Conservation (phyloP, 2,888 invertebrate species). For the Anagyrus pseudococci region DNA sequence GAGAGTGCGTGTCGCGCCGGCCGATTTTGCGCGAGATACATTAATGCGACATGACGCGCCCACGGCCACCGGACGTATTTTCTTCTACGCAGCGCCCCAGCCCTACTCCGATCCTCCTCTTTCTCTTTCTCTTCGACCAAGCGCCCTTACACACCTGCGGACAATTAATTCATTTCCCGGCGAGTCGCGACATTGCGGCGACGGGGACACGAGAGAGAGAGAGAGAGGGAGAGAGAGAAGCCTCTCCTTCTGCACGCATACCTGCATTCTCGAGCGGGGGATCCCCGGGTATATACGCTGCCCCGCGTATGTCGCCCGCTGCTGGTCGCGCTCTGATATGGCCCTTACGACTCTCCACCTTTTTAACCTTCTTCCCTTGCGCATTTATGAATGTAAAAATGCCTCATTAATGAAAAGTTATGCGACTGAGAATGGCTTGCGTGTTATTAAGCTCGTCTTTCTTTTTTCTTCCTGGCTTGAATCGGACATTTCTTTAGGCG, state of each 20-base stretch:
- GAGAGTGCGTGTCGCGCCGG: constrained; percentile 54
- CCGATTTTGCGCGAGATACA: constrained; percentile 57
- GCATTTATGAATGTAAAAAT: background rate
- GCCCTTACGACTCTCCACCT: background rate
- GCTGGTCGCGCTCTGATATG: too few relatives aligned
- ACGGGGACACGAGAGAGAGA: background rate
- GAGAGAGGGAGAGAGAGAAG: background rate
- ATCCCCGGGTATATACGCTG: background rate
- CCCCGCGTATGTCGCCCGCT: too few relatives aligned
- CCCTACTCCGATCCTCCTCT: background rate
- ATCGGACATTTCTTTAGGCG: too few relatives aligned
- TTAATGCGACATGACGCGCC: constrained; percentile 53
- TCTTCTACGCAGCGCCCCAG: constrained; percentile 24
- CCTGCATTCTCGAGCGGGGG: background rate
- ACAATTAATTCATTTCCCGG: constrained; percentile 38
- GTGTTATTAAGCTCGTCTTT: too few relatives aligned
- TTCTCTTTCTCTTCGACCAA: background rate
- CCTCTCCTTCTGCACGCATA: background rate
- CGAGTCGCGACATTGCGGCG: constrained; percentile 13
- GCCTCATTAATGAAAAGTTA: too few relatives aligned
- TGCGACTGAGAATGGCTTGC: too few relatives aligned
- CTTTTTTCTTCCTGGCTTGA: too few relatives aligned
- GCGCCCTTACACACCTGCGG: constrained; percentile 6
- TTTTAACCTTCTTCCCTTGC: background rate
- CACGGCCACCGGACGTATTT: constrained; percentile 38